A percentile compares a stretch with the other conserved stretches of the same genome.
phyloP scores from a whole-genome alignment of 2,797 vertebrate species.

The Morus bassanus region DNA sequence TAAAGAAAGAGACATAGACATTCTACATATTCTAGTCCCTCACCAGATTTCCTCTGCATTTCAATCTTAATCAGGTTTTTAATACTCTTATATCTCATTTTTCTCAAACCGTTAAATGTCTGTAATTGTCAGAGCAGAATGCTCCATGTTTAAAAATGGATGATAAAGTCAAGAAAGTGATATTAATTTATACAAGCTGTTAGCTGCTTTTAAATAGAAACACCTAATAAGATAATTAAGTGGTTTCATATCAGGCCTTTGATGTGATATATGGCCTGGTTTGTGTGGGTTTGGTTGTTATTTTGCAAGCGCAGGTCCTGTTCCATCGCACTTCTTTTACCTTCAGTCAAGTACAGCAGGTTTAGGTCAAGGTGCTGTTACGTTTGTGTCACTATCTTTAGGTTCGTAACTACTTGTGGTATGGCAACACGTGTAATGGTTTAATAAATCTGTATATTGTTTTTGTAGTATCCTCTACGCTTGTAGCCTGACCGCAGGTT shows the following conservation, averaged over 20 bases:
- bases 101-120: not conserved
- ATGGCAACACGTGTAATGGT: not conserved
- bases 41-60: not conserved
- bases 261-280: not conserved
- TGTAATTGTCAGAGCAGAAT: not conserved
- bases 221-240: not conserved
- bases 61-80: not conserved
- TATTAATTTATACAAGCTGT: not conserved
- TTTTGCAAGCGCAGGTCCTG: not conserved
- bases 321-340: not conserved
- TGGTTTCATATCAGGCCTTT: not conserved
- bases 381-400: not conserved
- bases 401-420: not conserved
- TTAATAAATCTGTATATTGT: not conserved
- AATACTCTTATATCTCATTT: not conserved
- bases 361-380: not conserved
- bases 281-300: not conserved
- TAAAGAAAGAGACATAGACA: not conserved
- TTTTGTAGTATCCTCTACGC: not conserved
- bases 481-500: not conserved
- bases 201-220: not conserved
- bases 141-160: not conserved
- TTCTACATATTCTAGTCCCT: not conserved
- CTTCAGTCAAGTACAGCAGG: not conserved
- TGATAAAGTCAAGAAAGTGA: not conserved